These are phyloP conservation scores for Lagopus muta DNA, from an alignment of 2,113 vertebrate genomes.

Conservation along the genomic window DNA sequence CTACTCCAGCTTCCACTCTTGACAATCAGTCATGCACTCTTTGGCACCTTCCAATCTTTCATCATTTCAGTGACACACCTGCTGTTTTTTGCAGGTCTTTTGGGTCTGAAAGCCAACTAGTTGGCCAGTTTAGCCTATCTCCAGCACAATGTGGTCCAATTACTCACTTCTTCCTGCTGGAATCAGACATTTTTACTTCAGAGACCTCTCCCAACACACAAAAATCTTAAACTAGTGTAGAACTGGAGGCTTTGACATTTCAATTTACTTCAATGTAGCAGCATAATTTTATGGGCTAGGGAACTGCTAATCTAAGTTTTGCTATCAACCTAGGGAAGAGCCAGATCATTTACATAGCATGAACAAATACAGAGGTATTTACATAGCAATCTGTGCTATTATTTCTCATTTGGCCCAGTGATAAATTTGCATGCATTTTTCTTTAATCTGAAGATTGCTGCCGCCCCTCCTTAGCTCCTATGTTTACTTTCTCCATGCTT, in stretches of 20 bases:
- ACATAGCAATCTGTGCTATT: background rate
- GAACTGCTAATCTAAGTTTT: background rate
- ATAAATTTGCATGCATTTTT: background rate
- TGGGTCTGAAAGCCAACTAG: background rate
- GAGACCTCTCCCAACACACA: background rate
- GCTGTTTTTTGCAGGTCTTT: background rate
- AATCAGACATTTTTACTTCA: background rate
- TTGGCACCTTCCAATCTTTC: background rate
- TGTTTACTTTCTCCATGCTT: background rate
- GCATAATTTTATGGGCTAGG: background rate
- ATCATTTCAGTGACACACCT: background rate
- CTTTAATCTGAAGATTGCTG: background rate
- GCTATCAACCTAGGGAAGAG: background rate
- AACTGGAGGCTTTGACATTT: background rate
- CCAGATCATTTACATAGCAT: background rate
- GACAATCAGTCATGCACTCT: accelerated
- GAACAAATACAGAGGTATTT: background rate
- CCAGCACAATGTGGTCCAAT: background rate
- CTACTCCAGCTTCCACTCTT: background rate
- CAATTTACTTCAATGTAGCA: background rate
- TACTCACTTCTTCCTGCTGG: background rate
- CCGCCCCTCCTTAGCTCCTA: background rate
- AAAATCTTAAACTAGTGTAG: background rate
- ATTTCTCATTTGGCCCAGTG: background rate
- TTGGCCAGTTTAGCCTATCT: background rate